Conservation (phyloP, 2,113 vertebrate genomes). For the Neopipo cinnamomea region DNA sequence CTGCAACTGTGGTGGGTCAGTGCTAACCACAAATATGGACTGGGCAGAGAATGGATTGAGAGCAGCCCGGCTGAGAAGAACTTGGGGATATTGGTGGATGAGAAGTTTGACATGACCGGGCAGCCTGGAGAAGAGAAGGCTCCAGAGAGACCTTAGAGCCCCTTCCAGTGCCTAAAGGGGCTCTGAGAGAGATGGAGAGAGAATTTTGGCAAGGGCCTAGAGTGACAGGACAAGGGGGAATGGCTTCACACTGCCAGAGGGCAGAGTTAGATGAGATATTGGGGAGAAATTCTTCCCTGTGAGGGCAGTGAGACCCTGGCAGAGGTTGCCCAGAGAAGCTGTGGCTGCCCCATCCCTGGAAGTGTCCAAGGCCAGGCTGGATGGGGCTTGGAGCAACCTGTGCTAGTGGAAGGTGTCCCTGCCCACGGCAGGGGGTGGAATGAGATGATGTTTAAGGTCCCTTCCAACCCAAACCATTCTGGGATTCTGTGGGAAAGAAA, state of each 20-base stretch:
- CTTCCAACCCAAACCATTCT: background rate
- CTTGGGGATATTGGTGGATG: background rate
- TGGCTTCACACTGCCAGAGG: background rate
- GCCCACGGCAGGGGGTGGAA: background rate
- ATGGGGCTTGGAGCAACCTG: fast-evolving
- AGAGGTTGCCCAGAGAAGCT: background rate
- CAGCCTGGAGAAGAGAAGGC: background rate
- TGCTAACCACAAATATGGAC: background rate
- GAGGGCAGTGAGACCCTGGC: fast-evolving
- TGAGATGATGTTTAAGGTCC: background rate
- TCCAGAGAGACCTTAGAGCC: background rate
- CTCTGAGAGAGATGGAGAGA: background rate
- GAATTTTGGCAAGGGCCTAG: background rate
- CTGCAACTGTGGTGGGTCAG: background rate
- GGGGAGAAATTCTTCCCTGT: fast-evolving
- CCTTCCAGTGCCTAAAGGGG: background rate
- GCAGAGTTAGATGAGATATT: background rate
- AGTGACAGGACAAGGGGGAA: background rate
- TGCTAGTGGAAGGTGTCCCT: fast-evolving
- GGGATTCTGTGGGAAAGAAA: background rate
- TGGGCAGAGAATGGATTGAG: background rate
- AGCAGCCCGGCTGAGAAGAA: background rate
- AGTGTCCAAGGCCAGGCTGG: fast-evolving
- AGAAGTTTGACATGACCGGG: fast-evolving
- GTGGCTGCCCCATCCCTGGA: background rate